These are phyloP conservation scores for Drosophila kikkawai DNA, from an alignment of 1,140 invertebrate species.

Conservation along the genomic window DNA sequence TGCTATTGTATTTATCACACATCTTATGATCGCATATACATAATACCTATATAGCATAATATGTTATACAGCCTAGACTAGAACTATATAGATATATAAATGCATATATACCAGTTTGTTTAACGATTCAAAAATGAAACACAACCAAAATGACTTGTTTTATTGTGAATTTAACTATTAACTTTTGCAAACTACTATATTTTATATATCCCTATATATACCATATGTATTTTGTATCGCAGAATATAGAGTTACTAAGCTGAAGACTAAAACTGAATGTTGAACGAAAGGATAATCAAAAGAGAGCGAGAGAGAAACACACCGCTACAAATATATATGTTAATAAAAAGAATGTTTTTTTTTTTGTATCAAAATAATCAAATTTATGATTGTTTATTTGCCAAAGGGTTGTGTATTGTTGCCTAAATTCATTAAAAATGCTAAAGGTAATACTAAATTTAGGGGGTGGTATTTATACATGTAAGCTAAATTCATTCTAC, in stretches of 20 bases:
- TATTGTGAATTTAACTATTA: constrained; percentile 61
- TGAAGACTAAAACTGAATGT: constrained; percentile 45
- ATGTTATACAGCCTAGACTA: constrained; percentile 16
- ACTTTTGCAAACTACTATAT: constrained; percentile 31
- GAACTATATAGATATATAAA: constrained; percentile 10
- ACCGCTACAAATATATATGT: constrained; percentile 21
- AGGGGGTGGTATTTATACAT: too few relatives aligned
- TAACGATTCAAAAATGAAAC: constrained; percentile 41
- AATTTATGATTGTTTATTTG: constrained; percentile 10
- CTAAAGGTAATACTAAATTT: background rate
- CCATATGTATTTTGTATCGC: constrained; percentile 38
- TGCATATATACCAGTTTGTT: constrained; percentile 24
- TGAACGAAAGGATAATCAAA: constrained; percentile 69
- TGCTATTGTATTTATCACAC: constrained; percentile 9
- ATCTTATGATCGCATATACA: constrained; percentile 26
- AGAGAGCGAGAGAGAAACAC: constrained; percentile 30
- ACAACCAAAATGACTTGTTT: constrained; percentile 62
- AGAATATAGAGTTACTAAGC: constrained; percentile 22
- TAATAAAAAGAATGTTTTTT: constrained; percentile 54
- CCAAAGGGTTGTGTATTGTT: background rate
- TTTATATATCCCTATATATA: constrained; percentile 27
- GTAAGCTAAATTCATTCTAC: too few relatives aligned
- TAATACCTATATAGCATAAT: constrained; percentile 16
- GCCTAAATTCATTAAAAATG: background rate
- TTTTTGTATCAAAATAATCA: constrained; percentile 13